Evolutionary conservation across 2,113 vertebrate species (phyloP).

Genomic region (Galbula dea): DNA sequence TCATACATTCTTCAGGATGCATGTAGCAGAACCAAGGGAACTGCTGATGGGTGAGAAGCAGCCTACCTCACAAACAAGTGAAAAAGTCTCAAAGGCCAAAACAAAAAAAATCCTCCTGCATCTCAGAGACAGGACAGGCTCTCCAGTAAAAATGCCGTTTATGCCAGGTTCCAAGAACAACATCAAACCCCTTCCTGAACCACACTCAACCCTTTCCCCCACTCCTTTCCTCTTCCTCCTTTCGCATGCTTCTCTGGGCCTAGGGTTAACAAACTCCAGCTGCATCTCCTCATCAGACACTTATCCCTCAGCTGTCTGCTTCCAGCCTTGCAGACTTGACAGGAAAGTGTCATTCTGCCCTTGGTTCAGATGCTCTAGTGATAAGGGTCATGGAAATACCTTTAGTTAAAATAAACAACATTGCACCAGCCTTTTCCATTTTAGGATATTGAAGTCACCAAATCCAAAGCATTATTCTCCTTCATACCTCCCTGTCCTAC

Average conservation of each 20-base stretch:
- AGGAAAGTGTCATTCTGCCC: constrained; percentile 1
- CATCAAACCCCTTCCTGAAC: neutral
- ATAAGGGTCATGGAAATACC: constrained; percentile 29
- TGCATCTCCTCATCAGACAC: constrained; percentile 10
- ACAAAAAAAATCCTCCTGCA: neutral
- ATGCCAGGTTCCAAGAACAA: neutral
- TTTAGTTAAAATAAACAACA: constrained; percentile 31
- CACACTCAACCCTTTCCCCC: neutral
- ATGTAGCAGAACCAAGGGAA: neutral
- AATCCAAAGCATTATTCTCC: neutral
- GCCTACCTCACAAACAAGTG: neutral
- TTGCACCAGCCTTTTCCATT: neutral
- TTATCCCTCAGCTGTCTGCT: neutral
- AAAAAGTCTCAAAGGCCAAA: neutral
- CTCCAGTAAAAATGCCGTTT: neutral
- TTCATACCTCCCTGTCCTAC: neutral
- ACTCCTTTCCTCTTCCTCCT: neutral
- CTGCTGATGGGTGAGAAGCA: neutral
- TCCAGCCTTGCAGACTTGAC: neutral
- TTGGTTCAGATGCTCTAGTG: constrained; percentile 12
- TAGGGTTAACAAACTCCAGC: constrained; percentile 18
- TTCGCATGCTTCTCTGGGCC: neutral
- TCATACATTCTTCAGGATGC: neutral
- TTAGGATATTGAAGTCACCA: neutral
- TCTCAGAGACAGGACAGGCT: neutral